Conservation (phyloP, 2,113 vertebrate genomes). For the Bubo scandiacus region DNA sequence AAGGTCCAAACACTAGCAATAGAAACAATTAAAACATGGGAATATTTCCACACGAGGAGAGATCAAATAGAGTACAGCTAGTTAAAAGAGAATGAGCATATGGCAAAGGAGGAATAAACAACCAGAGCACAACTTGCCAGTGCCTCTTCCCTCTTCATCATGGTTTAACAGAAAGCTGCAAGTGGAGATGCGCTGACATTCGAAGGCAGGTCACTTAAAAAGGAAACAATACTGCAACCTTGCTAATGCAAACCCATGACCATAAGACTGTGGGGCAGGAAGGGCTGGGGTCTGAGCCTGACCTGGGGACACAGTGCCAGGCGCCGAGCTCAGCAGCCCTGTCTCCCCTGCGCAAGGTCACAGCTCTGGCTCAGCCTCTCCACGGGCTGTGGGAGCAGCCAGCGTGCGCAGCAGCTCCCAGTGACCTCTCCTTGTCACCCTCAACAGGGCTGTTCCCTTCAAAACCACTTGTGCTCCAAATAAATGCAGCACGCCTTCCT, state of each 20-base stretch:
- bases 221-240: neutral
- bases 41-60: neutral
- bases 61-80: neutral
- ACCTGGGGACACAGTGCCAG: neutral
- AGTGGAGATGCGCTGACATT: neutral
- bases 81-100: neutral
- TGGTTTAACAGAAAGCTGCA: neutral
- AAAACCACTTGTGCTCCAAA: neutral
- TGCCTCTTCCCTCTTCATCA: neutral
- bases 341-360: accelerated
- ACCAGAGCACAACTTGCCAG: neutral
- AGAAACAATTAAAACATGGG: neutral
- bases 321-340: accelerated
- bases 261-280: neutral
- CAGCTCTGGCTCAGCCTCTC: neutral
- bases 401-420: neutral
- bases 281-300: neutral
- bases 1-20: neutral
- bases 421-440: neutral
- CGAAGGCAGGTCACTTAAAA: neutral
- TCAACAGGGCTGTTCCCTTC: neutral
- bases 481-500: neutral
- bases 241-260: neutral
- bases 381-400: neutral
- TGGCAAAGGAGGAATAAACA: neutral